Conservation (phyloP, 2,888 invertebrate species). For the Sesia apiformis region DNA sequence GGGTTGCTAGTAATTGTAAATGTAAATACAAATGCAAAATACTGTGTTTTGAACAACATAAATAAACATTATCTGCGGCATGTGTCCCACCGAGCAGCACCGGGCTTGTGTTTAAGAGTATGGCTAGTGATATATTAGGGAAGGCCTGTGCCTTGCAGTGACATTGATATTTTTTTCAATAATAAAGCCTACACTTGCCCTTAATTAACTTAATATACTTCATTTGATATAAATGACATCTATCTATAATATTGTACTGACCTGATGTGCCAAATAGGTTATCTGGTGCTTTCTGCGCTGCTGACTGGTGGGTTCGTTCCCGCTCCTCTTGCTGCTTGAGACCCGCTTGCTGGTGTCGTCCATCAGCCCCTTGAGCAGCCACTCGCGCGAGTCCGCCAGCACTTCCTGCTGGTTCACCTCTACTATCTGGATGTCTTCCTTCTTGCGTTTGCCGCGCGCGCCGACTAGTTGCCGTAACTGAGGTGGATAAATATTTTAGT, state of each 20-base stretch:
- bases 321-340: constrained; percentile 71
- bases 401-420: constrained; percentile 89
- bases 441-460: constrained; percentile 75
- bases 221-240: no score
- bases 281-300: constrained; percentile 95
- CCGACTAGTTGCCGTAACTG: constrained; percentile 82
- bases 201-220: no score
- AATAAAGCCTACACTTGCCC: no score
- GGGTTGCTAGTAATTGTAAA: no score
- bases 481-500: constrained; percentile 8
- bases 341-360: constrained; percentile 77
- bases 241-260: constrained; percentile 19
- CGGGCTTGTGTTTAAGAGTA: no score
- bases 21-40: no score
- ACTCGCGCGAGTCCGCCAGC: constrained; percentile 84
- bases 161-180: no score
- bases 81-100: no score
- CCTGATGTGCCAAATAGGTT: constrained; percentile 92
- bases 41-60: no score
- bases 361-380: constrained; percentile 86
- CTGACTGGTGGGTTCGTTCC: constrained; percentile 76
- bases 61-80: no score
- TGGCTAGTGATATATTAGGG: no score
- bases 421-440: constrained; percentile 82
- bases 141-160: no score